Evolutionary conservation across 2,888 invertebrate species (phyloP).

Genomic region (Harmothoe impar): DNA sequence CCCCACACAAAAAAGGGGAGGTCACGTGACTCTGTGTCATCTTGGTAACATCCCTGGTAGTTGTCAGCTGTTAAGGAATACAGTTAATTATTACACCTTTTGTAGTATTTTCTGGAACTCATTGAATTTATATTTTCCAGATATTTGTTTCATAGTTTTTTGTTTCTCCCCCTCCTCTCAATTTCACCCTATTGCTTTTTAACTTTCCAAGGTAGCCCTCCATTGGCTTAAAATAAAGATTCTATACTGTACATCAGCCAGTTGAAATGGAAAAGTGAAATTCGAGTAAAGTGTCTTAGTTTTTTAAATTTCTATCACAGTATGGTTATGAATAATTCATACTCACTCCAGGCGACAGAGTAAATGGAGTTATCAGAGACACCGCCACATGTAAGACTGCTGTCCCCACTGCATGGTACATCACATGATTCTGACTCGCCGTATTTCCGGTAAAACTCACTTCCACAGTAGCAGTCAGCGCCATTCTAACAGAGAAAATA

Average conservation of each 20-base stretch:
- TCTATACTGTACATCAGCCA: too few relatives aligned
- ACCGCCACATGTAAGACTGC: constrained; percentile 30
- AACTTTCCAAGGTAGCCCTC: too few relatives aligned
- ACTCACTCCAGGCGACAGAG: constrained; percentile 42
- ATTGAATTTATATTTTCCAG: too few relatives aligned
- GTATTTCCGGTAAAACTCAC: not conserved
- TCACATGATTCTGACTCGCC: constrained; percentile 25
- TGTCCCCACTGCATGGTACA: constrained; percentile 10
- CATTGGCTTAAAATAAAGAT: too few relatives aligned
- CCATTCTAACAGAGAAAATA: constrained; percentile 26
- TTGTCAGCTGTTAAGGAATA: constrained; percentile 3
- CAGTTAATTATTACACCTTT: too few relatives aligned
- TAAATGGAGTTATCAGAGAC: constrained; percentile 14
- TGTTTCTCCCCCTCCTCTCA: too few relatives aligned
- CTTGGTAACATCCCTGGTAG: constrained; percentile 38
- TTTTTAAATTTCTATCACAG: too few relatives aligned
- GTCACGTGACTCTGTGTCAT: not conserved
- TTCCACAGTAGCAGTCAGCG: constrained; percentile 48
- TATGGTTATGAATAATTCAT: not conserved
- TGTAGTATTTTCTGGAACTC: too few relatives aligned
- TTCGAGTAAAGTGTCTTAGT: too few relatives aligned
- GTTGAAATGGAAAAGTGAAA: too few relatives aligned
- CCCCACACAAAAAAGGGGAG: constrained; percentile 9
- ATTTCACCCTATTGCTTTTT: too few relatives aligned
- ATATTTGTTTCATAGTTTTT: too few relatives aligned